phyloP scores from a whole-genome alignment of 2,888 invertebrate genomes.

The Siphlonurus alternatus region DNA sequence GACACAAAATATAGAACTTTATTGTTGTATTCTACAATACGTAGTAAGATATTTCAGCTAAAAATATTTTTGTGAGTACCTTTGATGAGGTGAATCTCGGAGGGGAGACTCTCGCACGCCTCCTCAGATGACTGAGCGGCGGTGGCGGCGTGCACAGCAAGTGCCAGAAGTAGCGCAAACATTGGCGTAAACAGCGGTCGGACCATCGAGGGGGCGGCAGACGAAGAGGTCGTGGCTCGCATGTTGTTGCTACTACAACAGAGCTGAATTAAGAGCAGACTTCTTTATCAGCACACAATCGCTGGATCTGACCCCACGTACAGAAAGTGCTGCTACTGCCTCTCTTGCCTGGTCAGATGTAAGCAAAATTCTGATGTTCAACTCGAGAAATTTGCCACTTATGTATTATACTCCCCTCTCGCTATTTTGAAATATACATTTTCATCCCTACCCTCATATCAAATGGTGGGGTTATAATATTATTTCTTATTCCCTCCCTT shows the following conservation, averaged over 20 bases:
- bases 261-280: too few species aligned
- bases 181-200: not conserved
- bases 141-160: not conserved
- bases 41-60: not conserved
- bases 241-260: not conserved
- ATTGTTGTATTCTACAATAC: not conserved
- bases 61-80: slow-evolving; percentile 30
- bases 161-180: not conserved
- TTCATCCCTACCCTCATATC: not conserved
- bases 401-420: not conserved
- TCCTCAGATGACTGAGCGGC: slow-evolving; percentile 33
- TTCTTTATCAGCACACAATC: too few species aligned
- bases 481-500: not conserved
- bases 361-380: not conserved
- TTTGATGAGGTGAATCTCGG: slow-evolving; percentile 76
- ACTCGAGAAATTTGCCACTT: not conserved
- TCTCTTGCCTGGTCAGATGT: not conserved
- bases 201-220: not conserved
- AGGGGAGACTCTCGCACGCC: slow-evolving; percentile 69
- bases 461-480: not conserved
- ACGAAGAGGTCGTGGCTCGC: not conserved
- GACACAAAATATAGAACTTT: not conserved
- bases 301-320: not conserved
- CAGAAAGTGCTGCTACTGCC: not conserved
- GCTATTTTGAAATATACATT: not conserved